These are phyloP conservation scores for Trachelipus rathkii DNA, from an alignment of 1,140 invertebrate species.

Conservation along the genomic window DNA sequence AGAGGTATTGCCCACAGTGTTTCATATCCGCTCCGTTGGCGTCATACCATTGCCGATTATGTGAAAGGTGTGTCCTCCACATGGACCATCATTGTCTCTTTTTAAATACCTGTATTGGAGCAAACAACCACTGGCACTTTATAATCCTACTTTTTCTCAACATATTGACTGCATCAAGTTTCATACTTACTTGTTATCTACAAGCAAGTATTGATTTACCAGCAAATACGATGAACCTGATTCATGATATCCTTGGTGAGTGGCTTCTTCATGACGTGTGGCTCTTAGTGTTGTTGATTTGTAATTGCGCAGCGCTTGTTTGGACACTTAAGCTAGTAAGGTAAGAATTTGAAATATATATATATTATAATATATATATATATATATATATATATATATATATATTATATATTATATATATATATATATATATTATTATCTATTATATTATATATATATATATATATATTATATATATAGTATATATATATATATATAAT, in stretches of 20 bases:
- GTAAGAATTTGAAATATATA: slow-evolving; percentile 19
- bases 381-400: too few species aligned
- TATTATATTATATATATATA: too few species aligned
- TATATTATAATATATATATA: neutral
- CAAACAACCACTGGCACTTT: slow-evolving; percentile 38
- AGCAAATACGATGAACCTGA: too few species aligned
- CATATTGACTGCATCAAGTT: slow-evolving; percentile 25
- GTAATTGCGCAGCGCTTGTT: slow-evolving; percentile 28
- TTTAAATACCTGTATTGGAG: slow-evolving; percentile 32
- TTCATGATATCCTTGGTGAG: too few species aligned
- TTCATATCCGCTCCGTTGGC: slow-evolving; percentile 29
- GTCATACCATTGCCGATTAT: slow-evolving; percentile 34
- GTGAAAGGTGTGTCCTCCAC: slow-evolving; percentile 29
- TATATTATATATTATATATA: too few species aligned
- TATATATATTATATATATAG: too few species aligned
- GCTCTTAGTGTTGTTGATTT: slow-evolving; percentile 30
- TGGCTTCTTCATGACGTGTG: slow-evolving; percentile 32
- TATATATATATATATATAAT: too few species aligned
- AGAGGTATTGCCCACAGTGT: slow-evolving; percentile 35
- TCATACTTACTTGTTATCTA: slow-evolving; percentile 22
- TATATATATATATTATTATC: too few species aligned
- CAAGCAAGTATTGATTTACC: slow-evolving; percentile 2
- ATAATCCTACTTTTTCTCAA: slow-evolving; percentile 31
- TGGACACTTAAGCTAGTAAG: slow-evolving; percentile 31
- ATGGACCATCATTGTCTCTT: slow-evolving; percentile 38